A percentile compares a stretch with the other conserved stretches of the same genome.
Conservation (phyloP, 2,797 vertebrate genomes). For the Phoebastria nigripes region DNA sequence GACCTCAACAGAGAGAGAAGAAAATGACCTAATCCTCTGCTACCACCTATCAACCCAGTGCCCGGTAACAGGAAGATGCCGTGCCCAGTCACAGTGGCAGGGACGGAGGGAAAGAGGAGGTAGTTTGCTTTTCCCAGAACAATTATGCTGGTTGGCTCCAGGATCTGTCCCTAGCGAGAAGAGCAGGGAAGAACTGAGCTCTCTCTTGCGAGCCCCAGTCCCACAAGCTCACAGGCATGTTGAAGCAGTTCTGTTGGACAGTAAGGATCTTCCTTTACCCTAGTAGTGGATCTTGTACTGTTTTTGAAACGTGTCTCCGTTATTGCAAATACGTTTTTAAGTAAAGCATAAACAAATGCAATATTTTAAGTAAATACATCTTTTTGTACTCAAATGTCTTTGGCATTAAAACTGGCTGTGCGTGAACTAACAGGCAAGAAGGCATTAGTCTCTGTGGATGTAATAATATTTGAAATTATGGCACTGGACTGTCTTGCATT, state of each 20-base stretch:
- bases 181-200: background rate
- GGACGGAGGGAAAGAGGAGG: background rate
- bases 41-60: background rate
- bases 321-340: background rate
- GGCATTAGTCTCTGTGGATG: background rate
- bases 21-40: background rate
- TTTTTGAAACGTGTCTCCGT: background rate
- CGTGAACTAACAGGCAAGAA: background rate
- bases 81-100: background rate
- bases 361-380: rapidly evolving
- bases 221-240: background rate
- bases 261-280: background rate
- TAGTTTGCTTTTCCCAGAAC: background rate
- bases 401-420: background rate
- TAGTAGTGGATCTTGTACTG: background rate
- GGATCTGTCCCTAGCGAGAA: background rate
- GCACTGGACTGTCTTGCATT: background rate
- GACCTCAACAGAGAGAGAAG: background rate
- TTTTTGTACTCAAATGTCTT: background rate
- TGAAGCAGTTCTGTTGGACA: background rate
- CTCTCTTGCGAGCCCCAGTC: background rate
- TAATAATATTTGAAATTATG: background rate
- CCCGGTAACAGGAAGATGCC: background rate
- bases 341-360: background rate
- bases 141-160: background rate